Percentiles rank a stretch among this genome's conserved stretches.
These are phyloP conservation scores for Gobio occitaniae DNA, from an alignment of 2,797 vertebrate genomes.

Conservation along the genomic window DNA sequence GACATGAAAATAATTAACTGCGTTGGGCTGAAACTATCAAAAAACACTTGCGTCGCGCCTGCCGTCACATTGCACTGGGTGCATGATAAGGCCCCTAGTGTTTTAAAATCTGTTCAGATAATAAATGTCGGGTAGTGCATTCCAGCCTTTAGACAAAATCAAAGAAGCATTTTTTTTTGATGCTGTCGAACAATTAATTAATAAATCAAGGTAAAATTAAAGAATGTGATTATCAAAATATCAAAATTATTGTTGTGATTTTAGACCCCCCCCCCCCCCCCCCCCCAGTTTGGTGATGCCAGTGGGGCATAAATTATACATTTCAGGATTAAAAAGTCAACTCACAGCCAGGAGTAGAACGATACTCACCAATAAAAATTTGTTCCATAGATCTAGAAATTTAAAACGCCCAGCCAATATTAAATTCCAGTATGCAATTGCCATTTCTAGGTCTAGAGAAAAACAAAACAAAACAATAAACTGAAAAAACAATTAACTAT, in stretches of 20 bases:
- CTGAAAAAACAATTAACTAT: constrained; percentile 19
- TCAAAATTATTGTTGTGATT: background rate
- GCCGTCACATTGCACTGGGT: too few species aligned
- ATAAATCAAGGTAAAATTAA: background rate
- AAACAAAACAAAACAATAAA: constrained; percentile 35
- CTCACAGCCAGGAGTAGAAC: background rate
- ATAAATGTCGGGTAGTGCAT: background rate
- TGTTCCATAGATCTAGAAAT: constrained; percentile 99
- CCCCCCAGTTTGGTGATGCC: too few species aligned
- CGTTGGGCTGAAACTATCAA: too few species aligned
- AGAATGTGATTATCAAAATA: background rate
- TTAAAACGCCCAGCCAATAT: constrained; percentile 99
- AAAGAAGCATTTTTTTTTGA: background rate
- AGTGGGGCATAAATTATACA: background rate
- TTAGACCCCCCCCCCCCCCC: too few species aligned
- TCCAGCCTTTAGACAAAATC: background rate
- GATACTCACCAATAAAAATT: constrained; percentile 97
- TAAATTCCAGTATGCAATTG: constrained; percentile 99
- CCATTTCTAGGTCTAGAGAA: constrained; percentile 98
- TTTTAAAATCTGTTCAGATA: background rate
- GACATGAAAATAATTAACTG: too few species aligned
- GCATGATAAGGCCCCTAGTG: background rate
- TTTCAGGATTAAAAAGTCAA: background rate
- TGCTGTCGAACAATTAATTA: background rate
- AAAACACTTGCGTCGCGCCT: too few species aligned